Percentiles rank a stretch among this genome's conserved stretches.
phyloP scores from a whole-genome alignment of 1,140 invertebrate species.

The Aphis craccivora region DNA sequence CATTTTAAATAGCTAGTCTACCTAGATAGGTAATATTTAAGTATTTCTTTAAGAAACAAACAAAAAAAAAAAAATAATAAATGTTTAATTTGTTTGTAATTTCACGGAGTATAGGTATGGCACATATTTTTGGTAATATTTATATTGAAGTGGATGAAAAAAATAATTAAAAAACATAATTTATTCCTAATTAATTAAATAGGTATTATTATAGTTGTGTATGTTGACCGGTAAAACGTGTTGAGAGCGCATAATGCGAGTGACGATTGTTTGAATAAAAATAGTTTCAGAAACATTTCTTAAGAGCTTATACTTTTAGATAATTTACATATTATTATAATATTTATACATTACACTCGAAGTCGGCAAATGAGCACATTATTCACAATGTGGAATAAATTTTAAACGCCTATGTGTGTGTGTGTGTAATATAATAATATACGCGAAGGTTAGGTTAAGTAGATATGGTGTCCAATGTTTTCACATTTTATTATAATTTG shows the following conservation, averaged over 20 bases:
- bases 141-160: background rate
- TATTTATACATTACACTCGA: background rate
- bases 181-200: background rate
- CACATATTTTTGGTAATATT: background rate
- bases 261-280: background rate
- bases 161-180: background rate
- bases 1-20: background rate
- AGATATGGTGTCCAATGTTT: background rate
- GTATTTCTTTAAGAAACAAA: background rate
- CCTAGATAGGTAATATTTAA: too few species aligned
- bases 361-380: background rate
- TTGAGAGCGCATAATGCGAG: background rate
- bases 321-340: constrained; percentile 12
- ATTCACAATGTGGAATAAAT: background rate
- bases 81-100: background rate
- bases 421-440: background rate
- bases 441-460: background rate
- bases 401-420: background rate
- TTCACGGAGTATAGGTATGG: background rate
- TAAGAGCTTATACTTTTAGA: background rate
- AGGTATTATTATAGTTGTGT: background rate
- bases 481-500: background rate
- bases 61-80: background rate
- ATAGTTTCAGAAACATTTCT: background rate
- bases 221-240: background rate